A percentile compares a stretch with the other conserved stretches of the same genome.
phyloP scores from a whole-genome alignment of 2,888 invertebrate genomes.

The Cordilura impudica region DNA sequence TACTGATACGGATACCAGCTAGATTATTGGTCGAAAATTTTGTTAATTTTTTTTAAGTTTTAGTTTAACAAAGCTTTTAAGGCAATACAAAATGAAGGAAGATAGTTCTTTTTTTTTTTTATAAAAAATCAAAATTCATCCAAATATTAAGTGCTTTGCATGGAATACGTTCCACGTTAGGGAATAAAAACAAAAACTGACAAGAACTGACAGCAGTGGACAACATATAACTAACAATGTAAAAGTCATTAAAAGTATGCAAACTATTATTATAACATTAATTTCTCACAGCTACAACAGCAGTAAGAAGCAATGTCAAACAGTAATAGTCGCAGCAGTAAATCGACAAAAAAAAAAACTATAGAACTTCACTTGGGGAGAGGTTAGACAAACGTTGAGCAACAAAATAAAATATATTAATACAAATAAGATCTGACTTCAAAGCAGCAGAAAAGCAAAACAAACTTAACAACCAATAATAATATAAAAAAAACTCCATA shows the following conservation, averaged over 20 bases:
- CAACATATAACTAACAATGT: slow-evolving; percentile 19
- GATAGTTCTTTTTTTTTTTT: too few relatives aligned
- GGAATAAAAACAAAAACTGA: background rate
- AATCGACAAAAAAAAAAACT: background rate
- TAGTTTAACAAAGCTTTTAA: too few relatives aligned
- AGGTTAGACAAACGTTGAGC: background rate
- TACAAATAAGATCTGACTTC: background rate
- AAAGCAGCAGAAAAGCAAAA: background rate
- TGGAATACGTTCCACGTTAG: background rate
- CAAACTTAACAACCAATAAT: background rate
- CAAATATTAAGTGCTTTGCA: too few relatives aligned
- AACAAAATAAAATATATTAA: slow-evolving; percentile 11
- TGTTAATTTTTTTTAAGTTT: too few relatives aligned
- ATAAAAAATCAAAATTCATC: too few relatives aligned
- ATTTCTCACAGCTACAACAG: slow-evolving; percentile 15
- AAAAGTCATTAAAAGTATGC: slow-evolving; percentile 48
- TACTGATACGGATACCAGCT: too few relatives aligned
- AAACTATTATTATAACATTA: slow-evolving; percentile 55
- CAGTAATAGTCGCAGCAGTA: slow-evolving; percentile 7
- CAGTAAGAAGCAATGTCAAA: slow-evolving; percentile 11
- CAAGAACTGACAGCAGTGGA: background rate
- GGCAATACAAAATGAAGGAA: too few relatives aligned
- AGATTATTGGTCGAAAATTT: too few relatives aligned
- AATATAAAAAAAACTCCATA: background rate
- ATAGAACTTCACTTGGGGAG: background rate